Percentiles rank a stretch among this genome's conserved stretches.
These are phyloP conservation scores for Dione juno DNA, from an alignment of 2,888 invertebrate species.

Conservation along the genomic window DNA sequence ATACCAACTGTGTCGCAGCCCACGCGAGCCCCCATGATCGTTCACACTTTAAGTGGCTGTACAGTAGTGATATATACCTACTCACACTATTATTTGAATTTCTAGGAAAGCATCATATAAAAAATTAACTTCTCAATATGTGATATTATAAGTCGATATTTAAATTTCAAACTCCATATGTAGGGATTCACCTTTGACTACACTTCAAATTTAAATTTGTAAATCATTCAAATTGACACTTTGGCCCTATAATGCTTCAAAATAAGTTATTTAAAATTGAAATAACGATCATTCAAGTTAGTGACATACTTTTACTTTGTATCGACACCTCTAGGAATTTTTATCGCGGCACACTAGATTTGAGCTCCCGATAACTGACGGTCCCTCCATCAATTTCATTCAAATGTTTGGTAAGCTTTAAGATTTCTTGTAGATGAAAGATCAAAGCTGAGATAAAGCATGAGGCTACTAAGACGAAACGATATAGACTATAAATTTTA, in stretches of 20 bases:
- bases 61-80: constrained; percentile 72
- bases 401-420: constrained; percentile 79
- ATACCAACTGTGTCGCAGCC: constrained; percentile 70
- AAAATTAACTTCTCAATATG: constrained; percentile 44
- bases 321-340: constrained; percentile 83
- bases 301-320: constrained; percentile 69
- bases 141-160: constrained; percentile 34
- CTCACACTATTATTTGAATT: constrained; percentile 67
- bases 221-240: constrained; percentile 41
- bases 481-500: constrained; percentile 23
- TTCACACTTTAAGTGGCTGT: constrained; percentile 80
- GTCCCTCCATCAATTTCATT: constrained; percentile 79
- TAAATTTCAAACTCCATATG: constrained; percentile 43
- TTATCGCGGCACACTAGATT: constrained; percentile 73
- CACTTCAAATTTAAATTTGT: constrained; percentile 43
- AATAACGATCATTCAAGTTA: constrained; percentile 58
- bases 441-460: constrained; percentile 69
- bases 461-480: constrained; percentile 15
- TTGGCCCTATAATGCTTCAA: constrained; percentile 44
- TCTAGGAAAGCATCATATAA: constrained; percentile 49
- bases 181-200: constrained; percentile 27
- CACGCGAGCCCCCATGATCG: constrained; percentile 72
- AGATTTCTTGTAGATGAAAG: constrained; percentile 79
- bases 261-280: constrained; percentile 55
- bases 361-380: constrained; percentile 68